Conservation (phyloP, 2,113 vertebrate species). For the Boulengeromyrus knoepffleri region DNA sequence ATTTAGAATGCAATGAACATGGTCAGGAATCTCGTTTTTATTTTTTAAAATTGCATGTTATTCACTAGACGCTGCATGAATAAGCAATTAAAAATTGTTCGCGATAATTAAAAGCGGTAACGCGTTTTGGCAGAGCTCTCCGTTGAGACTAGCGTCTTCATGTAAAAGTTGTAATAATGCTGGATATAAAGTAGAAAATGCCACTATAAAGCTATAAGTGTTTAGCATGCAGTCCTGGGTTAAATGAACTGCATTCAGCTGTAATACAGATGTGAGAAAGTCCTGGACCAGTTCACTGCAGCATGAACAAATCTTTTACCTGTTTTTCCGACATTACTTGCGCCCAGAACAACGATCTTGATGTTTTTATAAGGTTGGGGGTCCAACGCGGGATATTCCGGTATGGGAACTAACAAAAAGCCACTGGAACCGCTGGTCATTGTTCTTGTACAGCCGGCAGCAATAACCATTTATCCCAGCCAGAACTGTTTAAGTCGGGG, state of each 20-base stretch:
- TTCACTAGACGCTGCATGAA: background rate
- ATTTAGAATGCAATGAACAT: background rate
- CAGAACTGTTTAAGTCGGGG: background rate
- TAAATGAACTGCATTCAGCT: background rate
- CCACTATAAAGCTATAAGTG: background rate
- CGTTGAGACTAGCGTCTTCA: background rate
- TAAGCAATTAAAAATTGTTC: background rate
- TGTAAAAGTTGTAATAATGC: background rate
- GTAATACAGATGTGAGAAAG: background rate
- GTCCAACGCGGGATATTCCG: slow-evolving; percentile 74
- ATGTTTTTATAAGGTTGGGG: slow-evolving; percentile 75
- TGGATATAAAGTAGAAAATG: background rate
- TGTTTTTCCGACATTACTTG: slow-evolving; percentile 81
- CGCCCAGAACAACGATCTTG: slow-evolving; percentile 83
- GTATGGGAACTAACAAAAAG: slow-evolving; percentile 84
- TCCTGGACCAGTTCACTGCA: background rate
- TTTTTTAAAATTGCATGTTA: background rate
- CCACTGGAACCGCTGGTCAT: slow-evolving; percentile 79
- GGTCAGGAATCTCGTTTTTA: background rate
- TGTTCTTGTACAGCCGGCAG: slow-evolving; percentile 48
- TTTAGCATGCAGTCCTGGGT: background rate
- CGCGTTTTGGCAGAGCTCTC: background rate
- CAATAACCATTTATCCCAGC: slow-evolving; percentile 29
- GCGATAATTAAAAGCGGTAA: background rate
- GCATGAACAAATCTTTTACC: slow-evolving; percentile 52